Evolutionary conservation across 2,113 vertebrate species (phyloP).

Genomic region (Mobula hypostoma): DNA sequence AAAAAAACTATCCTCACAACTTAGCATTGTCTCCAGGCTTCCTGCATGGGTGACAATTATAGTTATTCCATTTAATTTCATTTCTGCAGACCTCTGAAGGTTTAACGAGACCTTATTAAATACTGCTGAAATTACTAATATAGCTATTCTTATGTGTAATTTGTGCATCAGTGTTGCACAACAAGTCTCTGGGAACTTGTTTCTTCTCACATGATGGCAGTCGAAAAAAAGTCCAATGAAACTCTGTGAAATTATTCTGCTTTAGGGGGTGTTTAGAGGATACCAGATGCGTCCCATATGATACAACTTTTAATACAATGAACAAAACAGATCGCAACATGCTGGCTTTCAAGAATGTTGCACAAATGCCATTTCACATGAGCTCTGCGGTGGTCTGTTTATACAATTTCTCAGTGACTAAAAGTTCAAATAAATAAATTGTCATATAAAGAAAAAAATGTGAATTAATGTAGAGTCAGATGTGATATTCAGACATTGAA

Average conservation of each 20-base stretch:
- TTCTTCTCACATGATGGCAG: background rate
- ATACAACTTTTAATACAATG: slow-evolving; percentile 20
- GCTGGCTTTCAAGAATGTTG: background rate
- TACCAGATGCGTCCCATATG: slow-evolving; percentile 27
- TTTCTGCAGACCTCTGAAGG: background rate
- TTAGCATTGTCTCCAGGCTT: background rate
- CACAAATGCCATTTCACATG: background rate
- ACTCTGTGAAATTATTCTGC: background rate
- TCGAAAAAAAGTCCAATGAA: background rate
- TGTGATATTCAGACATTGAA: background rate
- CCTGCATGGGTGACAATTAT: background rate
- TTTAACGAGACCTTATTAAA: background rate
- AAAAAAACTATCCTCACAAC: background rate
- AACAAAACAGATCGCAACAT: slow-evolving; percentile 1
- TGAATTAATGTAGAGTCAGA: background rate
- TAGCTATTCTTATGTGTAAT: background rate
- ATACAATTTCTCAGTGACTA: background rate
- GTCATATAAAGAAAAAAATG: background rate
- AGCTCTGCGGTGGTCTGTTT: background rate
- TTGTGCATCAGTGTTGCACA: background rate
- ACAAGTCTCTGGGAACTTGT: background rate
- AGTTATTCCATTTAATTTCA: background rate
- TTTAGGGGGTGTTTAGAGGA: background rate
- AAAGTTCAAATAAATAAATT: slow-evolving; percentile 25
- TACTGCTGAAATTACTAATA: background rate